A percentile compares a stretch with the other conserved stretches of the same genome.
These are phyloP conservation scores for Enteromius trimaculatus DNA, from an alignment of 2,797 vertebrate species.

Conservation along the genomic window DNA sequence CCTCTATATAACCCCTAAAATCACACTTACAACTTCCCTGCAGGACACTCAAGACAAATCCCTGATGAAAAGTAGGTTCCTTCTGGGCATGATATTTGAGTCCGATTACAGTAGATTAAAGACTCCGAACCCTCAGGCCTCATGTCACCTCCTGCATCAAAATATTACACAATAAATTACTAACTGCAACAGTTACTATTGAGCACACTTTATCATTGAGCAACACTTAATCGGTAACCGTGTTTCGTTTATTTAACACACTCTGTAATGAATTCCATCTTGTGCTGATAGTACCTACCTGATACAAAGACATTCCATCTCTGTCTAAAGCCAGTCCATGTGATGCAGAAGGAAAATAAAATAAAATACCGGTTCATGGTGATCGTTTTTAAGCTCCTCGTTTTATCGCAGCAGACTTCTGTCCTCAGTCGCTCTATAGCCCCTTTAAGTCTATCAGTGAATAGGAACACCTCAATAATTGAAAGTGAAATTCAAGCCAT, in stretches of 20 bases:
- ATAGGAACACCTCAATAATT: conserved; percentile 70
- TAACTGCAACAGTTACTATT: not conserved
- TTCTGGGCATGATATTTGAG: conserved; percentile 71
- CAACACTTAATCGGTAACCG: not conserved
- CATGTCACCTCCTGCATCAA: conserved; percentile 40
- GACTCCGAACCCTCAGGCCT: conserved; percentile 50
- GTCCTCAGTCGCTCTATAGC: conserved; percentile 42
- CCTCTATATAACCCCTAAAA: not conserved
- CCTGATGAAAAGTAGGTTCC: conserved; percentile 77
- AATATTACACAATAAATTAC: not conserved
- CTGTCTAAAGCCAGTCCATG: conserved; percentile 60
- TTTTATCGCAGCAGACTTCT: conserved; percentile 46
- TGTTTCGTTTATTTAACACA: conserved; percentile 17
- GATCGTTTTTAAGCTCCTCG: conserved; percentile 36
- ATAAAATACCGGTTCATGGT: conserved; percentile 60
- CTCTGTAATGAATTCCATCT: not conserved
- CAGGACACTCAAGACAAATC: conserved; percentile 82
- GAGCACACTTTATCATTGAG: not conserved
- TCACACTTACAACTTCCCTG: conserved; percentile 85
- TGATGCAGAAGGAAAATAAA: conserved; percentile 61
- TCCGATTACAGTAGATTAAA: conserved; percentile 57
- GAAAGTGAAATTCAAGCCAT: conserved; percentile 76
- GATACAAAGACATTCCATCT: conserved; percentile 57
- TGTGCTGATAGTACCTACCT: conserved; percentile 70
- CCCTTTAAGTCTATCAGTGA: conserved; percentile 61